phyloP scores from a whole-genome alignment of 2,113 vertebrate species.

The Megaceryle torquata region DNA sequence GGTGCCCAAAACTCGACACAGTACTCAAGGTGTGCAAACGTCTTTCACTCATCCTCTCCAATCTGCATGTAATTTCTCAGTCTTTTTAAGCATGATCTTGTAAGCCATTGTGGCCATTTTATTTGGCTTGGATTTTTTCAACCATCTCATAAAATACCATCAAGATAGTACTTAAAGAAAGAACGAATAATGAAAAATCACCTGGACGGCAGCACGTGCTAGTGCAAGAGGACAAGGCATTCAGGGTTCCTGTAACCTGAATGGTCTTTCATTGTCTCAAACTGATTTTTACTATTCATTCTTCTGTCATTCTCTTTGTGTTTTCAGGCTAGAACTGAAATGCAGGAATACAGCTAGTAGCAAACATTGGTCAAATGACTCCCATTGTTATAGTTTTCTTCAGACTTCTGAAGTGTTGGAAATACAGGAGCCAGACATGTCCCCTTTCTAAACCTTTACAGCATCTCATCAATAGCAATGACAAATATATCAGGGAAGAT shows the following conservation, averaged over 20 bases:
- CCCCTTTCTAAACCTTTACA: background rate
- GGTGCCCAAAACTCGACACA: too few relatives aligned
- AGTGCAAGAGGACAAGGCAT: background rate
- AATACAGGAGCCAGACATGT: background rate
- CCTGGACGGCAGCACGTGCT: background rate
- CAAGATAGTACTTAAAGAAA: background rate
- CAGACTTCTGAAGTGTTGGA: background rate
- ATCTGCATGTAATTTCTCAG: conserved; percentile 1
- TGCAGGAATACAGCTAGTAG: background rate
- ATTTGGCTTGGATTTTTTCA: background rate
- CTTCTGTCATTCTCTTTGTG: background rate
- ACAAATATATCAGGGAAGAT: background rate
- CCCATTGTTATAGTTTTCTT: background rate
- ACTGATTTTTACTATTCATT: background rate
- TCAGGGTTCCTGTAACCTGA: background rate
- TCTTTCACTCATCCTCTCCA: background rate
- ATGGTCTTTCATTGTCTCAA: background rate
- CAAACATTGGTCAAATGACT: background rate
- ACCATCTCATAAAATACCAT: background rate
- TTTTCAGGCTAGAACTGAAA: background rate
- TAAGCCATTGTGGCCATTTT: background rate
- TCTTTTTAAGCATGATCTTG: conserved; percentile 20
- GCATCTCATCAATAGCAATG: background rate
- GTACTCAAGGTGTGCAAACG: background rate
- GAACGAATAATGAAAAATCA: background rate